These are phyloP conservation scores for Pangasius krempfi DNA, from an alignment of 2,797 vertebrate species.

Conservation along the genomic window DNA sequence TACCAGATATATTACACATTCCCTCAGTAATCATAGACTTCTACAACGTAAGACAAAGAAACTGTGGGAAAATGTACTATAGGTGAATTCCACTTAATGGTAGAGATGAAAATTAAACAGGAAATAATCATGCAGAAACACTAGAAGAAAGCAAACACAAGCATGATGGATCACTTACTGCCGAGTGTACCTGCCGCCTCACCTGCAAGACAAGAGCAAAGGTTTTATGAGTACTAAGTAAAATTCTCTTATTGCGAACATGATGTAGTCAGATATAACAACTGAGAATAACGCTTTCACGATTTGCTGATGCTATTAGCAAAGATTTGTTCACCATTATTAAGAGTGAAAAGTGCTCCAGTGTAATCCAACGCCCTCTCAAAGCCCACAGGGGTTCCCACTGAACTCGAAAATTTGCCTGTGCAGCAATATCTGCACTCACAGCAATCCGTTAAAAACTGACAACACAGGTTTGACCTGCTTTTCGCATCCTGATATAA, in stretches of 20 bases:
- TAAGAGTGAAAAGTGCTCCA: conserved; percentile 18
- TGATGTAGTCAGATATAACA: not conserved
- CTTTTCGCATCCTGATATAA: conserved; percentile 24
- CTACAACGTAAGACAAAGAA: conserved; percentile 38
- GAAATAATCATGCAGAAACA: conserved; percentile 45
- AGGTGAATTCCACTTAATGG: conserved; percentile 2
- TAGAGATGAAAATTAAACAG: conserved; percentile 39
- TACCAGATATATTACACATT: conserved; percentile 16
- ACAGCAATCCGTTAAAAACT: not conserved
- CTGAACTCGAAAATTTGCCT: conserved; percentile 7
- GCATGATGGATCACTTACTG: conserved; percentile 80
- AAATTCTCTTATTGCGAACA: not conserved
- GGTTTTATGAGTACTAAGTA: conserved; percentile 38
- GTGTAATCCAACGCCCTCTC: conserved; percentile 10
- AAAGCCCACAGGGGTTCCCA: not conserved
- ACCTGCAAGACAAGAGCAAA: conserved; percentile 74
- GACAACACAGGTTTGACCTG: conserved; percentile 27
- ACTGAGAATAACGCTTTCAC: not conserved
- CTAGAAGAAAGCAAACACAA: conserved; percentile 41
- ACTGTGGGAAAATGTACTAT: conserved; percentile 55
- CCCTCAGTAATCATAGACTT: conserved; percentile 19
- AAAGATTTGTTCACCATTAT: conserved; percentile 22
- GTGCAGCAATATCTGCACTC: conserved; percentile 10
- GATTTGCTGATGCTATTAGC: conserved; percentile 14
- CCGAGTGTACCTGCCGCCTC: conserved; percentile 78